Evolutionary conservation across 1,140 invertebrate genomes (phyloP).

Genomic region (Calosoma granatense): DNA sequence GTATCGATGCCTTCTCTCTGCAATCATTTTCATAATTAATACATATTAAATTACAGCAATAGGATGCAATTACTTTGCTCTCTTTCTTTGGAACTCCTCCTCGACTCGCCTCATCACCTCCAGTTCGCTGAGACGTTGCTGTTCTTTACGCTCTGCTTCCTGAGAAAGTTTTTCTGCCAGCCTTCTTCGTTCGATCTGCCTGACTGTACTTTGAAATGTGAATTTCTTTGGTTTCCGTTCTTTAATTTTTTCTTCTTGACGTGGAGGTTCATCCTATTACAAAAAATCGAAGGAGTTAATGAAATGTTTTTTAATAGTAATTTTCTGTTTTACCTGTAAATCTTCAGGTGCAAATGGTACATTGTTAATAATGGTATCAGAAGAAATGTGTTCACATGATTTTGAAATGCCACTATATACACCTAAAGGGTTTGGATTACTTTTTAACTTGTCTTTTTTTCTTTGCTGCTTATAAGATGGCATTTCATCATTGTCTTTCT

Average conservation of each 20-base stretch:
- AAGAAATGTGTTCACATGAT: constrained; percentile 36
- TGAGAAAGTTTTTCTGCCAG: constrained; percentile 62
- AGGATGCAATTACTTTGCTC: constrained; percentile 31
- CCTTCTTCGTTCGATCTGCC: constrained; percentile 61
- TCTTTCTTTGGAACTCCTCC: constrained; percentile 32
- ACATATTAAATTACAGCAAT: constrained; percentile 11
- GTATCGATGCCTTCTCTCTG: constrained; percentile 62
- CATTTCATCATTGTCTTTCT: background rate
- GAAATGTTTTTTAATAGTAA: background rate
- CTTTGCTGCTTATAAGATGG: background rate
- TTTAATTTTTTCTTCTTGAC: constrained; percentile 17
- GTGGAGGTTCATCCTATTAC: constrained; percentile 21
- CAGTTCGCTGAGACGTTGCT: constrained; percentile 58
- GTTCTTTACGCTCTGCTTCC: constrained; percentile 66
- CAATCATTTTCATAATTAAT: constrained; percentile 21
- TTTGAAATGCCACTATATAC: constrained; percentile 29
- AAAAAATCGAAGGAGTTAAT: no score
- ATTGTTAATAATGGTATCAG: constrained; percentile 27
- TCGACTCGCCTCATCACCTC: constrained; percentile 59
- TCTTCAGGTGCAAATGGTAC: constrained; percentile 23
- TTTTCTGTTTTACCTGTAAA: constrained; percentile 23
- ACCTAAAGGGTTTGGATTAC: constrained; percentile 11
- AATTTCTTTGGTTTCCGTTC: constrained; percentile 49
- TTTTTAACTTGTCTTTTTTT: constrained; percentile 4
- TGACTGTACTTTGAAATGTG: constrained; percentile 70